phyloP scores from a whole-genome alignment of 2,113 vertebrate genomes.

The Aythya baeri region DNA sequence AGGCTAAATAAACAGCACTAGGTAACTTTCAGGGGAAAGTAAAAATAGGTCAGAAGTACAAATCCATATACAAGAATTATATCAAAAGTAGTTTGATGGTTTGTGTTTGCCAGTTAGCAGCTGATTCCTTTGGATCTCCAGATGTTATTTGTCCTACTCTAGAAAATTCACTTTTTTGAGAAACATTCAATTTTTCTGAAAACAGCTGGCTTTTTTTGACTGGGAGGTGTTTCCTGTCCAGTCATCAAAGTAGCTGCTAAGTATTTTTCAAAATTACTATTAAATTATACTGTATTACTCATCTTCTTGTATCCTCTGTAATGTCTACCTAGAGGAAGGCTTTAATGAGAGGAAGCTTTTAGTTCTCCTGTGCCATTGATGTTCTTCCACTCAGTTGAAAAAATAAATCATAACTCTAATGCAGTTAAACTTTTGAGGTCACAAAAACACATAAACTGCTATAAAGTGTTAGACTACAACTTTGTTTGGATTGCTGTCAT shows the following conservation, averaged over 20 bases:
- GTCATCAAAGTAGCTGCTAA: not conserved
- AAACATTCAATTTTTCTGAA: not conserved
- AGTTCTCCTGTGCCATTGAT: not conserved
- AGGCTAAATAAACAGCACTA: not conserved
- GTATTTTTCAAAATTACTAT: not conserved
- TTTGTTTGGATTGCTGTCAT: no score
- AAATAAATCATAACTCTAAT: not conserved
- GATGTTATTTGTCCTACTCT: not conserved
- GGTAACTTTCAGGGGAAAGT: not conserved
- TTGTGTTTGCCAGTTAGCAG: not conserved
- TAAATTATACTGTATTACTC: not conserved
- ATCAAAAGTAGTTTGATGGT: not conserved
- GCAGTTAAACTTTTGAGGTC: no score
- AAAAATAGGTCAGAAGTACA: not conserved
- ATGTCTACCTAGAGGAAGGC: not conserved
- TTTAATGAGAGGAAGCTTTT: not conserved
- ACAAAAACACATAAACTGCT: not conserved
- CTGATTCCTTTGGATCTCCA: not conserved
- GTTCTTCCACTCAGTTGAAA: not conserved
- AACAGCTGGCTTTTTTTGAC: not conserved
- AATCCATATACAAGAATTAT: not conserved
- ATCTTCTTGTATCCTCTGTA: not conserved
- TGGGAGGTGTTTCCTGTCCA: not conserved
- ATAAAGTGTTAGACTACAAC: not conserved
- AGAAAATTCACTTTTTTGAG: not conserved